Evolutionary conservation across 2,888 invertebrate species (phyloP), one percentile per base, ranked within the genome.

Genomic region (Dexiosoma caninum): DNA sequence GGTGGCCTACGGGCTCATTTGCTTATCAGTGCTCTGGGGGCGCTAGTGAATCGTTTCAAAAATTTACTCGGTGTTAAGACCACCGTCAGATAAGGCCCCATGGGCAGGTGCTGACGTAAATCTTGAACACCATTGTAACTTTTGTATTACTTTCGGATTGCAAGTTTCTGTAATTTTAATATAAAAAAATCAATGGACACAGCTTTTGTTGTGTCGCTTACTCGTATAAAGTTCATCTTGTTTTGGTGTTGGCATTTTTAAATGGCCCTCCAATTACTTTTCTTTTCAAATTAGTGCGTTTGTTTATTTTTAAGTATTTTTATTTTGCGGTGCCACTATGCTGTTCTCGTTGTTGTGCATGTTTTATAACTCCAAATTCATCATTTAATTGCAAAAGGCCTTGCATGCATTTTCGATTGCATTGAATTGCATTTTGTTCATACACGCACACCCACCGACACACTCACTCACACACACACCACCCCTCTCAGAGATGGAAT

Each of bases 211-310:
- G n/a, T n/a, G n/a, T n/a, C n/a, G n/a, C n/a, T n/a, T n/a, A n/a
- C 21, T 0, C 35, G 14, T 53, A 59, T n/a, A 19, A 46, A 32
- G 51, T 66, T 42, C 14, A 19, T 51, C 19, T 23, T 53, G 14
- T 66, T 59, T 57, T 59, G 6, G 5, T 12, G 12, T 21, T 42
- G n/a, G n/a, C n/a, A n/a, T 72, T 44, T 21, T 21, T 21, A 35
- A 51, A 59, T 62, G 40, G 79, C 74, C 78, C 78, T 83, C 55
- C 83, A 83, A 83, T 84, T 83, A 84, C 79, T 83, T 83, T 83
- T 83, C 83, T 83, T 83, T 83, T 76, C 72, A 78, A 83, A 82
- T 79, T 79, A 67, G 81, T 75, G 76, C 79, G 80, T 78, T 77
- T 78, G n/a, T 1, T 7, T 19, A 1, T 7, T 44, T 21, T 44